These are phyloP conservation scores for Clusia tigrina DNA, from an alignment of 2,888 invertebrate species.

Conservation along the genomic window DNA sequence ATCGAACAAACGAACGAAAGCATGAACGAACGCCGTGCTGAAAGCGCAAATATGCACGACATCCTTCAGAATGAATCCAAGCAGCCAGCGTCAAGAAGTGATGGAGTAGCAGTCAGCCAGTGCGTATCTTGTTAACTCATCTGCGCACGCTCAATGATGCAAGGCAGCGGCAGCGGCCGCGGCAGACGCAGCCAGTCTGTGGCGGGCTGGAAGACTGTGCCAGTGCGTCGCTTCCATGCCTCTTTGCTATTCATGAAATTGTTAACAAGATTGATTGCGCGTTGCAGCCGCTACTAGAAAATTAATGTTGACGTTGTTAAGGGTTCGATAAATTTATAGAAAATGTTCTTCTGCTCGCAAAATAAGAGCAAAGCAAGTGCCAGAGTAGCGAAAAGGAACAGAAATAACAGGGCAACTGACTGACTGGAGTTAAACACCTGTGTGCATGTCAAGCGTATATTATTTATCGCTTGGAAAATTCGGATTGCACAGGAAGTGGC, in stretches of 20 bases:
- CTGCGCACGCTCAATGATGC: neutral
- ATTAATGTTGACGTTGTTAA: conserved; percentile 24
- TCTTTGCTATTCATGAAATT: conserved; percentile 38
- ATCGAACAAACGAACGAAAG: neutral
- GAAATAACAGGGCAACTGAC: too few relatives aligned
- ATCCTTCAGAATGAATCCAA: neutral
- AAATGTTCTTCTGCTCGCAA: too few relatives aligned
- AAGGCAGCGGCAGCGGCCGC: neutral
- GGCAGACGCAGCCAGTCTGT: neutral
- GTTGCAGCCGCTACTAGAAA: conserved; percentile 31
- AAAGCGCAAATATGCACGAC: neutral
- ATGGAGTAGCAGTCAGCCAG: conserved; percentile 5
- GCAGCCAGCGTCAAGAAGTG: neutral
- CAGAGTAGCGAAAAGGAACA: too few relatives aligned
- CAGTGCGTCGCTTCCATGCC: too few relatives aligned
- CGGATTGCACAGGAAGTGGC: too few relatives aligned
- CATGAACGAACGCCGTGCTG: neutral
- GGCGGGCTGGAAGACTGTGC: too few relatives aligned
- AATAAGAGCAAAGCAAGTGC: neutral
- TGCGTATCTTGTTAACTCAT: conserved; percentile 25
- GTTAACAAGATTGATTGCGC: conserved; percentile 47
- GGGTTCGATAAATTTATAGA: neutral
- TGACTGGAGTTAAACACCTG: too few relatives aligned
- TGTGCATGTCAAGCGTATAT: neutral
- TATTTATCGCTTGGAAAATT: too few relatives aligned